phyloP scores from a whole-genome alignment of 2,888 invertebrate genomes.

The Cryptocheilus praepositus region DNA sequence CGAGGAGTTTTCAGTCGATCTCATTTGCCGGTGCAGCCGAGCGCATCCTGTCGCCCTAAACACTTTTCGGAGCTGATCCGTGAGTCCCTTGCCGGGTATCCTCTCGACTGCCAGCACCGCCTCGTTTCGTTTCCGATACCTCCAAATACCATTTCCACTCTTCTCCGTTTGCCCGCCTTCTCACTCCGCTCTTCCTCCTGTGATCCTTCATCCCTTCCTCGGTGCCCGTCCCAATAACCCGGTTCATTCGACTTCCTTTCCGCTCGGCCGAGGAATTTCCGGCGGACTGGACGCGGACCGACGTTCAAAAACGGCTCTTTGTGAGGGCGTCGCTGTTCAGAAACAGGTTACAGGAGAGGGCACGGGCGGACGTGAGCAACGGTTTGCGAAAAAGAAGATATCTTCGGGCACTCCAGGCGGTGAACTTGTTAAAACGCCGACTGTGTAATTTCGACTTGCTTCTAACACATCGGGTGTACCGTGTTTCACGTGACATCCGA shows the following conservation, averaged over 20 bases:
- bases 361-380: no score
- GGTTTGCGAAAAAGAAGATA: no score
- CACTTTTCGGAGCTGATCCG: slow-evolving; percentile 51
- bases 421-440: no score
- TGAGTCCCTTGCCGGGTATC: slow-evolving; percentile 17
- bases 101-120: neutral
- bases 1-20: slow-evolving; percentile 53
- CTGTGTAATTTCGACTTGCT: no score
- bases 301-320: slow-evolving; percentile 11
- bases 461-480: no score
- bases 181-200: slow-evolving; percentile 4
- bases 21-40: slow-evolving; percentile 54
- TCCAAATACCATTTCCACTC: slow-evolving; percentile 11
- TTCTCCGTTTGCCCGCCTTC: neutral
- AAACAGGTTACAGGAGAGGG: neutral
- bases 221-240: slow-evolving; percentile 28
- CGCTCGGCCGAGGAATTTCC: slow-evolving; percentile 24
- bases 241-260: slow-evolving; percentile 35
- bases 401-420: no score
- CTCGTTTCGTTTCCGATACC: slow-evolving; percentile 6
- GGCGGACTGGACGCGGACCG: slow-evolving; percentile 14
- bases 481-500: no score
- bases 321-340: neutral
- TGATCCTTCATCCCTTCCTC: slow-evolving; percentile 15
- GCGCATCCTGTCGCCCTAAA: slow-evolving; percentile 55